These are phyloP conservation scores for Enteromius thamalakanensis DNA, from an alignment of 2,797 vertebrate genomes.

Conservation along the genomic window DNA sequence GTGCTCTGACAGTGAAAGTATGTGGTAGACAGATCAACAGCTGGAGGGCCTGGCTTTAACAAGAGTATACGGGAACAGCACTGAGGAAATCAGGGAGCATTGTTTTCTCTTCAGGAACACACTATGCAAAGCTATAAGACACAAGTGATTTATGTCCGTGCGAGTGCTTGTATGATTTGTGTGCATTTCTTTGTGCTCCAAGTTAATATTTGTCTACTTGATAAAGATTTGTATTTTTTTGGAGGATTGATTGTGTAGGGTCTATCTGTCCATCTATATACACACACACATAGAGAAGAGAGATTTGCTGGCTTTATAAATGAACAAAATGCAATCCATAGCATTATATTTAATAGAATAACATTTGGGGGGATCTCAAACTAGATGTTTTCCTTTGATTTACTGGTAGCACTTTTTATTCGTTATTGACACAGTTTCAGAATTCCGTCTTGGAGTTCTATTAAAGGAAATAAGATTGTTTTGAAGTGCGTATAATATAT, in stretches of 20 bases:
- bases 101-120: conserved; percentile 58
- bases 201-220: conserved; percentile 48
- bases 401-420: neutral
- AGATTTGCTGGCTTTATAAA: too few species aligned
- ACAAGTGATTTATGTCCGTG: conserved; percentile 51
- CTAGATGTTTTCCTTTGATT: neutral
- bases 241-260: neutral
- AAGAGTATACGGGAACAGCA: conserved; percentile 27
- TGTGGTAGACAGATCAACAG: conserved; percentile 51
- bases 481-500: conserved; percentile 2
- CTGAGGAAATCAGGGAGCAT: conserved; percentile 60
- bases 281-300: too few species aligned
- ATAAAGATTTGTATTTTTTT: conserved; percentile 26
- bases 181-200: conserved; percentile 42
- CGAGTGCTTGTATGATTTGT: conserved; percentile 20
- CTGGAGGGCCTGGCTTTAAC: conserved; percentile 53
- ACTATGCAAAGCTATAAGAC: conserved; percentile 58
- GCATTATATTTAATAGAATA: too few species aligned
- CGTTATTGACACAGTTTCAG: neutral
- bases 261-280: neutral
- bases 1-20: conserved; percentile 48
- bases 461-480: neutral
- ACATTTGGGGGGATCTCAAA: too few species aligned
- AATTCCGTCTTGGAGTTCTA: neutral
- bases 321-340: too few species aligned